These are phyloP conservation scores for Empis stercorea DNA, from an alignment of 2,888 invertebrate genomes.

Conservation along the genomic window DNA sequence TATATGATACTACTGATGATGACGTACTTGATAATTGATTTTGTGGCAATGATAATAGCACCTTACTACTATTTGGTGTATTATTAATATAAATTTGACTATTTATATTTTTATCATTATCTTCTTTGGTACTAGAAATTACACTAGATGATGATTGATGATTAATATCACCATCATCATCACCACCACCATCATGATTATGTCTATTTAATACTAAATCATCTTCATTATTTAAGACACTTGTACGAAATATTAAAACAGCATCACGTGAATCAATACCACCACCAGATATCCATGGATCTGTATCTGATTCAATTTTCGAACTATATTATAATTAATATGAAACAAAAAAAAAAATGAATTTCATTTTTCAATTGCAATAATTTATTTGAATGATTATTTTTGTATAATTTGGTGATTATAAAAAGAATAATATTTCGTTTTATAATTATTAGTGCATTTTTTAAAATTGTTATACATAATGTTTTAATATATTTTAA, in stretches of 20 bases:
- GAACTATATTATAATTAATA: conserved; percentile 12
- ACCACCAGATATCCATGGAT: conserved; percentile 45
- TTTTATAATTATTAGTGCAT: no score
- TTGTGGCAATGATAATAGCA: conserved; percentile 17
- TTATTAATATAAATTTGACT: no score
- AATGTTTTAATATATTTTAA: no score
- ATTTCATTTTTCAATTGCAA: neutral
- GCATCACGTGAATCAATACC: conserved; percentile 49
- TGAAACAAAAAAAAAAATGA: neutral
- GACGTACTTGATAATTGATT: conserved; percentile 3
- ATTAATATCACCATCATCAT: no score
- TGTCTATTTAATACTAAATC: conserved; percentile 12
- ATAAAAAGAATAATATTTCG: no score
- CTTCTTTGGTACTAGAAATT: no score
- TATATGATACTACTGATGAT: neutral
- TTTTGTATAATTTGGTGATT: no score
- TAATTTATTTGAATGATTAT: no score
- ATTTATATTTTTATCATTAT: neutral
- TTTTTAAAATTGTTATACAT: no score
- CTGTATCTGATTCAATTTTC: conserved; percentile 13
- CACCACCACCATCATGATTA: no score
- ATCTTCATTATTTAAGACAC: conserved; percentile 36
- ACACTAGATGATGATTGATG: no score
- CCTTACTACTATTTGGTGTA: conserved; percentile 13
- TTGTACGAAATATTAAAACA: conserved; percentile 52